Base-by-base conservation (phyloP, 2,113 vertebrate species). In the Myotis lucifugus region DNA sequence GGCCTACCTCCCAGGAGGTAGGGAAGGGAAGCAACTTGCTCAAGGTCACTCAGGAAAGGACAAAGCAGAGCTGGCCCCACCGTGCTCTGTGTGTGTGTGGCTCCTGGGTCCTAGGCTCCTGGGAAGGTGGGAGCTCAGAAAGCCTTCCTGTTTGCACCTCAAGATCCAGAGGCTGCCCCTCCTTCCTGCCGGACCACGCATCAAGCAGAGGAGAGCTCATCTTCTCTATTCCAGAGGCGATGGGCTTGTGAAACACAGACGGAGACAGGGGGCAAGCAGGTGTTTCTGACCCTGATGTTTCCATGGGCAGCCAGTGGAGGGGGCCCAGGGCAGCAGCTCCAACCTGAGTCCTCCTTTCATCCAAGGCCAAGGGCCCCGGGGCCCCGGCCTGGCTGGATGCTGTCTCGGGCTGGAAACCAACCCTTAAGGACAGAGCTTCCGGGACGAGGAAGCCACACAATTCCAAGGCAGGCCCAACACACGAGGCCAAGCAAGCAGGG, bases 191-290 rank as follows among this genome's bases (percentile, higher is more conserved):
- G 40, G 54, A 37, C 2, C 21, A 23, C 48, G 52, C 1, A 6
- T 18, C 10, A 19, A 42, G 72, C 50, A 52, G 18, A 54, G 12
- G 32, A 54, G n/a, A n/a, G 8, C 21, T 54, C 46, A 15, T 27
- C 13, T 37, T 56, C 67, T 66, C 46, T 14, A 0, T 34, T 77
- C 69, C 72, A 59, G 46, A 61, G 10, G 34, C 32, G 37, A 21
- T 0, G 6, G 2, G 1, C 40, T 21, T 0, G 34, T 18, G 50
- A 48, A 18, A 37, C 18, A n/a, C 3, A 5, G 87, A n/a, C 0
- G 18, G 27, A 40, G 48, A 40, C 17, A 78, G 72, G 11, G 11
- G 25, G 29, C 12, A 18, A 32, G 48, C 59, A 54, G 46, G 21
- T 56, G n/a, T 40, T 94, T 61, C 73, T 5, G 42, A n/a, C 4